Base-by-base conservation (phyloP, 2,113 vertebrate genomes). In the Pelobates fuscus region DNA sequence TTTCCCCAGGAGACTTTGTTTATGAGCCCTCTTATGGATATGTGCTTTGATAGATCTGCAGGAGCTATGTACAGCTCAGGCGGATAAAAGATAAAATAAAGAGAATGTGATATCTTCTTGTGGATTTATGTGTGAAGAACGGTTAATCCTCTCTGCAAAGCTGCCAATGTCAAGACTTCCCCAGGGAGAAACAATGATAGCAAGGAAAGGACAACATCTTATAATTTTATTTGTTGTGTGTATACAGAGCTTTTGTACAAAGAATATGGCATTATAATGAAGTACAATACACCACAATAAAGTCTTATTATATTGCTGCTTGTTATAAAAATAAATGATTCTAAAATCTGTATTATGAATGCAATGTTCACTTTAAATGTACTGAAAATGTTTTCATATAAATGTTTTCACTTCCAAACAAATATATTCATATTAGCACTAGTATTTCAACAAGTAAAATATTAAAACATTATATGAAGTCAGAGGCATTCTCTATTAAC, bases 81-180 rank as follows among this genome's bases (percentile, higher is more conserved):
- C 23, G 65, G 57, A 77, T 68, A 68, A 61, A 68, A 60, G 57
- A 68, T 61, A 68, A 61, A 77, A 77, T 61, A 68, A 77, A 49
- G 26, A 68, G 73, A 68, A 67, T 49, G 64, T 58, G 46, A 61
- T 67, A 66, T 68, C 73, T 77, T 68, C 59, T 77, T 68, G 65
- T 68, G 54, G 64, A 41, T 77, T 77, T 77, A 60, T 77, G 73
- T 77, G 55, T 68, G 43, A 77, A 68, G 64, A 68, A 77, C 73
- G 67, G 72, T 77, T 77, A 77, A 77, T 77, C 73, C 65, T 49
- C 18, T 67, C 43, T 68, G 26, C 41, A 77, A 77, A 68, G 23
- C 41, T 68, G 64, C 62, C 73, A 68, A 54, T 77, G 65, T 61
- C 55, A 77, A 68, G 37, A 14, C 37, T 52, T 68, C 73, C 73